A percentile compares a stretch with the other conserved stretches of the same genome.
These are phyloP conservation scores for Glareola pratincola DNA, from an alignment of 2,113 vertebrate species.

Conservation along the genomic window DNA sequence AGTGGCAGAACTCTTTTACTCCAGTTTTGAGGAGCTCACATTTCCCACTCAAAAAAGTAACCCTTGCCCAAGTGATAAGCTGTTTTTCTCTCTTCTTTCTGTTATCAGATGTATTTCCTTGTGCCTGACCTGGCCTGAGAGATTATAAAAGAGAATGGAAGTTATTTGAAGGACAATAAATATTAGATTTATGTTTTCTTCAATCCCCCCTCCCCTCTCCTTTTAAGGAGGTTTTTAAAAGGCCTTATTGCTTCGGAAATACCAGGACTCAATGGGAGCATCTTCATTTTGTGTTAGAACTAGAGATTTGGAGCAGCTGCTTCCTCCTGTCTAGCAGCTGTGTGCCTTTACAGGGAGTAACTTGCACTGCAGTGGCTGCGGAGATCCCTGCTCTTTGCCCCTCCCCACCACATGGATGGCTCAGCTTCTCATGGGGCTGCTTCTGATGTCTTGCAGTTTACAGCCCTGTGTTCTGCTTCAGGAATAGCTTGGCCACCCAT, in stretches of 20 bases:
- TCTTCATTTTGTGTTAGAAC: neutral
- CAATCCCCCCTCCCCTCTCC: accelerated
- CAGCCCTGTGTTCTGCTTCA: neutral
- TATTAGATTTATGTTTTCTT: neutral
- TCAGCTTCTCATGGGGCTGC: neutral
- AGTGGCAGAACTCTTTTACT: neutral
- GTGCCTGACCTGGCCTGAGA: neutral
- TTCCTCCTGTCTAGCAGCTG: neutral
- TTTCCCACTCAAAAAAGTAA: neutral
- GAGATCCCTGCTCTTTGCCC: neutral
- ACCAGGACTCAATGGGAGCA: neutral
- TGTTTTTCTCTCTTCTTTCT: neutral
- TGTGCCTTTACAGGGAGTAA: neutral
- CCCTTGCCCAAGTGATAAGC: neutral
- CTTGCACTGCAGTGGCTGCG: neutral
- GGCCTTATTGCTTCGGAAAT: neutral
- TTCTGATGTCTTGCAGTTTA: neutral
- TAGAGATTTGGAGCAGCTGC: neutral
- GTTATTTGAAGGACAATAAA: neutral
- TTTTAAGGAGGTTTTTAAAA: neutral
- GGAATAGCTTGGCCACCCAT: neutral
- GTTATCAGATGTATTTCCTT: neutral
- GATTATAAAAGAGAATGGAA: neutral
- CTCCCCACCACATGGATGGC: accelerated
- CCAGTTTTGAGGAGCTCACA: neutral